Base-by-base conservation (phyloP, 2,797 vertebrate genomes). In the Ataeniobius toweri region DNA sequence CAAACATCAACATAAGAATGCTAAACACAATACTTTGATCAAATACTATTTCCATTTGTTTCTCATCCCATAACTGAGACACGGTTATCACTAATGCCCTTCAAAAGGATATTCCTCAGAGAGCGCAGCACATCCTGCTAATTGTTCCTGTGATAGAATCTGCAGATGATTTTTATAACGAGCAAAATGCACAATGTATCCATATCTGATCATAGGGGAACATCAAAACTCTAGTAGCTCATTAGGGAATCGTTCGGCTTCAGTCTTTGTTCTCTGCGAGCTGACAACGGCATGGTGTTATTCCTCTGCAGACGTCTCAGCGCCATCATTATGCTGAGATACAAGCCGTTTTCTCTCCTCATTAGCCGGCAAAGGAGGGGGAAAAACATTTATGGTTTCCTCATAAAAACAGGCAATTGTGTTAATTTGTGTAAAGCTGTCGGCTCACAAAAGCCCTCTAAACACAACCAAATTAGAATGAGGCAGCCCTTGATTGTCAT, bases 381-480 rank as follows among this genome's bases (percentile, higher is more conserved):
- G 92, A 91, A 77, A 92, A 90, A 88, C 94, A 94, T 96, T 97
- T 97, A 97, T 96, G 97, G 95, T 96, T 96, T 91, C 94, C 94
- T 96, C 97, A 97, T 98, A 98, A 98, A 99, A 97, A 91, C 94
- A 93, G 96, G 95, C 97, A 95, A 97, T 97, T 97, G 97, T 97
- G 96, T 97, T 98, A 97, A 99, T 98, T 98, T 99, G 97, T 96
- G 96, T 95, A 96, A 96, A 96, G 93, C 96, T 95, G 95, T 96
- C 94, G 81, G 76, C 90, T 94, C 95, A 98, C 97, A 98, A 98
- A 98, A 96, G 96, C 96, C 92, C 93, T 97, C 93, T 97, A 96
- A 98, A 98, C 97, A 97, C 95, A 94, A 96, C 96, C 97, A 98
- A 98, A 99, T 99, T 97, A 98, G 96, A 98, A 97, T 96, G 97